phyloP scores from a whole-genome alignment of 2,888 invertebrate genomes.

The Lagria hirta region DNA sequence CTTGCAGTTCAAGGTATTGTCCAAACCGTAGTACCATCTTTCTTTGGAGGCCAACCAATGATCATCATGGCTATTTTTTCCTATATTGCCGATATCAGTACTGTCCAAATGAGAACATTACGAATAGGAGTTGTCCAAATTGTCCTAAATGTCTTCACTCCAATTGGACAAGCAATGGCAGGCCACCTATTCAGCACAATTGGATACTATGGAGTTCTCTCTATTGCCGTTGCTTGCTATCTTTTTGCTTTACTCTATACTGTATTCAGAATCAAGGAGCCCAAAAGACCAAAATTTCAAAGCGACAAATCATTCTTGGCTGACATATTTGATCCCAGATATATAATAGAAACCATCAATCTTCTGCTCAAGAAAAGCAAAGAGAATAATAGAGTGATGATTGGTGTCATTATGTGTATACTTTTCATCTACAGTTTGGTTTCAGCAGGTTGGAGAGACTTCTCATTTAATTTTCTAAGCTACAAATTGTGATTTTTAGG shows the following conservation, averaged over 20 bases:
- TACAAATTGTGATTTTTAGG: too few relatives aligned
- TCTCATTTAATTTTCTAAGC: conserved; percentile 1
- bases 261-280: conserved; percentile 47
- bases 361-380: conserved; percentile 42
- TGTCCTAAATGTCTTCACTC: conserved; percentile 41
- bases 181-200: conserved; percentile 42
- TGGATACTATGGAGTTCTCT: conserved; percentile 46
- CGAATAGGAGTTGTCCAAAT: conserved; percentile 61
- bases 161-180: conserved; percentile 43
- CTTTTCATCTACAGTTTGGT: conserved; percentile 41
- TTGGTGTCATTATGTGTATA: conserved; percentile 40
- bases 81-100: conserved; percentile 54
- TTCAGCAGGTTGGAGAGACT: conserved; percentile 38
- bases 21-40: conserved; percentile 59
- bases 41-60: conserved; percentile 61
- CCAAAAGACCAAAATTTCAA: conserved; percentile 29
- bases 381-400: conserved; percentile 40
- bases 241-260: conserved; percentile 45
- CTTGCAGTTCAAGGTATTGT: conserved; percentile 57
- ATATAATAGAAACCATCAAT: conserved; percentile 46
- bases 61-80: conserved; percentile 51
- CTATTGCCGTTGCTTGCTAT: conserved; percentile 41
- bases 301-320: conserved; percentile 34
- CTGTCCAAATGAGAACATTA: conserved; percentile 61
- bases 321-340: conserved; percentile 48